Conservation (phyloP, 2,797 vertebrate species). For the Hipposideros larvatus region DNA sequence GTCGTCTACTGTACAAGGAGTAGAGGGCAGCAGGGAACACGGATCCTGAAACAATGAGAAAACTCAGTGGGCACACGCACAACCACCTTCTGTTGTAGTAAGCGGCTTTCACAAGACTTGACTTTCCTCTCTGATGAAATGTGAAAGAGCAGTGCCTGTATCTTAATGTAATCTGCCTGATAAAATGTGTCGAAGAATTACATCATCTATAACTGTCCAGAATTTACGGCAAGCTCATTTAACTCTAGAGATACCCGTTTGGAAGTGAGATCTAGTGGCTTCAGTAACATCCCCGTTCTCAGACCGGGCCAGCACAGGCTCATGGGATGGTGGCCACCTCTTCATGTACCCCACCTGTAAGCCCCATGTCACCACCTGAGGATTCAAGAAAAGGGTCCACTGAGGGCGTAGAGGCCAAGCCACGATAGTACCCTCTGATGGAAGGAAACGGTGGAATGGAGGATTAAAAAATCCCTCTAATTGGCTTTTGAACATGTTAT, state of each 20-base stretch:
- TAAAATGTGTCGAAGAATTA: slow-evolving; percentile 52
- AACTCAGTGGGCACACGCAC: neutral
- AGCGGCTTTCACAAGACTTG: slow-evolving; percentile 23
- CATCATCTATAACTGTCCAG: neutral
- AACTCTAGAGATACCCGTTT: neutral
- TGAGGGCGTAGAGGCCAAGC: neutral
- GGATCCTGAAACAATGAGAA: neutral
- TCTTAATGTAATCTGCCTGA: slow-evolving; percentile 54
- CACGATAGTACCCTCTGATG: neutral
- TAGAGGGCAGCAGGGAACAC: neutral
- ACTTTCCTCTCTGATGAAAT: slow-evolving; percentile 19
- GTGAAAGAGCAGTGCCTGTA: slow-evolving; percentile 52
- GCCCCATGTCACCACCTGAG: neutral
- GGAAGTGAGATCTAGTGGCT: neutral
- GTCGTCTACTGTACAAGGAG: neutral
- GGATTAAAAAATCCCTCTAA: neutral
- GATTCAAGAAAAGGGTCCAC: neutral
- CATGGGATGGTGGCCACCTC: neutral
- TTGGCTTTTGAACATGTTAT: neutral
- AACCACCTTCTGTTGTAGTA: neutral
- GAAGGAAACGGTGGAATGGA: neutral
- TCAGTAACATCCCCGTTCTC: neutral
- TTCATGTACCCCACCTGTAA: neutral
- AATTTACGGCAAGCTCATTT: slow-evolving; percentile 24
- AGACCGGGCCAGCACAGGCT: too few species aligned